Conservation (phyloP, 2,797 vertebrate species). For the Cyclopterus lumpus region DNA sequence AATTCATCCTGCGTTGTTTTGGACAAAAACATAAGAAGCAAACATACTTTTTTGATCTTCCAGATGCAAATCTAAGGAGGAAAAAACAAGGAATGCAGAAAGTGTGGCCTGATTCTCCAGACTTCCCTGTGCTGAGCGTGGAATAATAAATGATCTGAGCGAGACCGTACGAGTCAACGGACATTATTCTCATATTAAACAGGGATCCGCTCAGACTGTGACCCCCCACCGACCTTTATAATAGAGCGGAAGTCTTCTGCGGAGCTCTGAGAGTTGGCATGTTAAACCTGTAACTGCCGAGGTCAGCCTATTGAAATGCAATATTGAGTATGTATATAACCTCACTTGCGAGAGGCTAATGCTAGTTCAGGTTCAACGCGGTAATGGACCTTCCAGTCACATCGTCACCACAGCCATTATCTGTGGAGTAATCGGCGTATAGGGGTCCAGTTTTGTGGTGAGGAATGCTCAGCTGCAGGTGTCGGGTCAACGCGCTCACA, state of each 20-base stretch:
- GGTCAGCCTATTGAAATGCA: constrained; percentile 78
- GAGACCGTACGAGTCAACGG: constrained; percentile 12
- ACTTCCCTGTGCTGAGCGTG: constrained; percentile 23
- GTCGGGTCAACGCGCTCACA: constrained; percentile 32
- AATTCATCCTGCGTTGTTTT: constrained; percentile 31
- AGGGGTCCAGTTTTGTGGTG: constrained; percentile 64
- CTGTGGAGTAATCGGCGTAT: constrained; percentile 67
- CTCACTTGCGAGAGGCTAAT: constrained; percentile 70
- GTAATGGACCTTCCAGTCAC: constrained; percentile 65
- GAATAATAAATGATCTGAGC: constrained; percentile 62
- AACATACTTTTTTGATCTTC: background rate
- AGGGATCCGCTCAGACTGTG: constrained; percentile 26
- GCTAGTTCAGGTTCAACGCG: constrained; percentile 69
- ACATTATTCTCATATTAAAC: constrained; percentile 3
- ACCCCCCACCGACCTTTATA: constrained; percentile 72
- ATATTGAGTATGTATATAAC: constrained; percentile 80
- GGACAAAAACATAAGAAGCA: too few species aligned
- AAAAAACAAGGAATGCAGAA: constrained; percentile 37
- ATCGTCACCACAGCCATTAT: constrained; percentile 68
- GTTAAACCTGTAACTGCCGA: constrained; percentile 66
- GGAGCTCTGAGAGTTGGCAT: constrained; percentile 51
- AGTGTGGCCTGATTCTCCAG: constrained; percentile 30
- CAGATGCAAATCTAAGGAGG: constrained; percentile 24
- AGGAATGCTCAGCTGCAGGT: constrained; percentile 54
- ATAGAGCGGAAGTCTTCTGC: constrained; percentile 66